phyloP scores from a whole-genome alignment of 2,888 invertebrate species.

The Anthophora plumipes region DNA sequence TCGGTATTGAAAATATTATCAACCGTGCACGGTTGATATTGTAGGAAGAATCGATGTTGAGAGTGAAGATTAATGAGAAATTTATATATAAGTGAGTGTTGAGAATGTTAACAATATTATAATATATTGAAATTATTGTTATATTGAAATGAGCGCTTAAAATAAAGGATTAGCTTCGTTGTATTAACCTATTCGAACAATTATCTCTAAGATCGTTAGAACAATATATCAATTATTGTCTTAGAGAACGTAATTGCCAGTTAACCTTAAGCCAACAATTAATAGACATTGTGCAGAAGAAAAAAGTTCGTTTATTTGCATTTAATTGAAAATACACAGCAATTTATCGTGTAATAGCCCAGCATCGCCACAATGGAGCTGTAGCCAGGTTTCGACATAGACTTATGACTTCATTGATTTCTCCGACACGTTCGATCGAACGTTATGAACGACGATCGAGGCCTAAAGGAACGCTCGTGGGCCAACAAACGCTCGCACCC shows the following conservation, averaged over 20 bases:
- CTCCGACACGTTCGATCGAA: not conserved
- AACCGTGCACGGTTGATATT: no score
- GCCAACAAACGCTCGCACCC: slow-evolving; percentile 28
- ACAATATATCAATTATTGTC: not conserved
- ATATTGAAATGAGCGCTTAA: not conserved
- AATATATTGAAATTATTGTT: not conserved
- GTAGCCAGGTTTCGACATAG: not conserved
- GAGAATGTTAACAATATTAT: not conserved
- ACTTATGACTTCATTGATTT: slow-evolving; percentile 24
- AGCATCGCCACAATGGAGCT: not conserved
- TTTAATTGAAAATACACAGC: not conserved
- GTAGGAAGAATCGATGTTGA: no score
- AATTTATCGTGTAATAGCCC: not conserved
- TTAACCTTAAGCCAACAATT: not conserved
- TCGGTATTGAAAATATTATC: no score
- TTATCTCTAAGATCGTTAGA: not conserved
- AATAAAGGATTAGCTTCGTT: not conserved
- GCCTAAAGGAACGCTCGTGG: slow-evolving; percentile 13
- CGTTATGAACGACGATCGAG: slow-evolving; percentile 8
- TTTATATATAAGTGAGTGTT: no score
- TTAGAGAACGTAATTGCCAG: not conserved
- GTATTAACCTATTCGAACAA: not conserved
- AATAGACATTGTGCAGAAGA: no score
- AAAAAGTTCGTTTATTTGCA: not conserved
- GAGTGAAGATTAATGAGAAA: no score